Percentiles rank a stretch among this genome's conserved stretches.
Conservation (phyloP, 2,797 vertebrate species). For the Pogoniulus pusillus region DNA sequence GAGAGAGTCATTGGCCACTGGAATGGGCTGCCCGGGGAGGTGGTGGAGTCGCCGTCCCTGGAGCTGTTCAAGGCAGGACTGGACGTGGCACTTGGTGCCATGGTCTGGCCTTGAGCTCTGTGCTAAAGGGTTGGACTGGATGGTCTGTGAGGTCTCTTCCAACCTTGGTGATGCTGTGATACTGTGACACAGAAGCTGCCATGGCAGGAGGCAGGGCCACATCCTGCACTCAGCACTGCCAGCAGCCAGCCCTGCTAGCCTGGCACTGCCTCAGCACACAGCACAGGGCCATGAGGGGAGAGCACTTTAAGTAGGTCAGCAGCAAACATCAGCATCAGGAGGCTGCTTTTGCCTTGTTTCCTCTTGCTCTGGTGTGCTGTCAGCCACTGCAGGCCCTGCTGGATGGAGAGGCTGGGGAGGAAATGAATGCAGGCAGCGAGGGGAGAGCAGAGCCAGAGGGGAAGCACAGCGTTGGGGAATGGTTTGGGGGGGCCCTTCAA, state of each 20-base stretch:
- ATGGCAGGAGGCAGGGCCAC: neutral
- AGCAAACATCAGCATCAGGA: neutral
- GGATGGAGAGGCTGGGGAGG: neutral
- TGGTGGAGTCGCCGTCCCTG: no score
- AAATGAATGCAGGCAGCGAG: rapidly evolving
- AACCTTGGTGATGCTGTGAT: no score
- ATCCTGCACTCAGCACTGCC: conserved; percentile 3
- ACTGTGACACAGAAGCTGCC: neutral
- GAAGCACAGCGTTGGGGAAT: neutral
- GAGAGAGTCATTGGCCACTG: no score
- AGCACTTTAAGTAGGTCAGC: conserved; percentile 51
- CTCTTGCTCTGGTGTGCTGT: neutral
- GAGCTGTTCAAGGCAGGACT: no score
- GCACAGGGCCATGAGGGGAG: neutral
- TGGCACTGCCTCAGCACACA: neutral
- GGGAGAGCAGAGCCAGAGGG: neutral
- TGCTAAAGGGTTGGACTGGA: no score
- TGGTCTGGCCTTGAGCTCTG: no score
- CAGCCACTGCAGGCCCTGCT: neutral
- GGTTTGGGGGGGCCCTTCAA: no score
- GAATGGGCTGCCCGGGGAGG: no score
- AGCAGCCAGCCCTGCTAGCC: neutral
- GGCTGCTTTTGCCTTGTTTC: neutral
- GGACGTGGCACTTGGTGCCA: no score
- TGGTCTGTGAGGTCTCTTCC: no score